Base-by-base conservation (phyloP, 2,888 invertebrate genomes). In the Rhynchonema sp. region DNA sequence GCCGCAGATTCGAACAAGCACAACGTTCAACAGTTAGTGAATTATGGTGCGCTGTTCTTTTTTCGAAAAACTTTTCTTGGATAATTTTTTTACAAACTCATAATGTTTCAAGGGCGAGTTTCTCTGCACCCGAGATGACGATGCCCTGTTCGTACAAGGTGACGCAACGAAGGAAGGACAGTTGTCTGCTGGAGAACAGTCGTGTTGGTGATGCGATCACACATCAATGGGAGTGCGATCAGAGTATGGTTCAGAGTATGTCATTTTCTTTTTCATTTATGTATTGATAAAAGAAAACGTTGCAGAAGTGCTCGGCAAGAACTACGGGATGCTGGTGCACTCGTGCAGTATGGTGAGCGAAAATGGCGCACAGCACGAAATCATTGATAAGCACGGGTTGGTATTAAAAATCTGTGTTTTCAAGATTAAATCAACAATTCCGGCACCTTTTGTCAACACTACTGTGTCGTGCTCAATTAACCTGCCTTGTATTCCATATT, bases 301-400 rank as follows among this genome's bases (percentile, higher is more conserved):
- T 55, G 13, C 56, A 59, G 59, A 28, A 2, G 29, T 55, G 30
- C 23, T 65, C 60, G 65, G 60, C 55, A 22, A 56, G 58, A 46
- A 63, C 56, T 64, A 55, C 59, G 55, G 62, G 55, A 62, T 62
- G 57, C 38, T 58, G 30, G 55, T 61, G n/a, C 60, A 62, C 53
- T 57, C 55, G 23, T 62, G 62, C 49, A 55, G 56, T 30, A 49
- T 59, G 26, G 25, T 22, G 23, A 30, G 30, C 25, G 30, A 6
- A 1, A 28, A 56, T 1, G 30, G 53, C 1, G 1, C 9, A 1
- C 2, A n/a, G 28, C n/a, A 28, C 3, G 38, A 58, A 27, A 28
- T 60, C 55, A 60, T 60, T 38, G 58, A 60, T 54, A 52, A 58
- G 54, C 49, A 60, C 25, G 60, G 60, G 60, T 60, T 22, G 53